Conservation (phyloP, 2,113 vertebrate species). For the Sander lucioperca region DNA sequence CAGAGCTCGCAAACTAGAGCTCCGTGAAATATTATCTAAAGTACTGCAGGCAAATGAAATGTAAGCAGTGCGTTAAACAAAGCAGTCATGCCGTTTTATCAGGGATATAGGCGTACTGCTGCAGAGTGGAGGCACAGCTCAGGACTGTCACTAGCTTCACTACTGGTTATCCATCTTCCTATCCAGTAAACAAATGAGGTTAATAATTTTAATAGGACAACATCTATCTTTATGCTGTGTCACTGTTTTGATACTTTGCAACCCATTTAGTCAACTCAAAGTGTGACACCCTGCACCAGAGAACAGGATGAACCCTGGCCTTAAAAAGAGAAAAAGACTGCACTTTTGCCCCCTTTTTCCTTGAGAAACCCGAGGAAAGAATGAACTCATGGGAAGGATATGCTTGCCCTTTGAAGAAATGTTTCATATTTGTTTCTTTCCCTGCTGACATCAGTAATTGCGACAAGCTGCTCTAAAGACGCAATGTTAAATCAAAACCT, state of each 20-base stretch:
- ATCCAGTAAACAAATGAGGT: neutral
- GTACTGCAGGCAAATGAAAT: conserved; percentile 65
- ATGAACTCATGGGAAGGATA: conserved; percentile 82
- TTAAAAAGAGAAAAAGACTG: conserved; percentile 46
- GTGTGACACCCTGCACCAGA: conserved; percentile 12
- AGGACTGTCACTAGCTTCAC: conserved; percentile 34
- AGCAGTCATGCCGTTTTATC: conserved; percentile 51
- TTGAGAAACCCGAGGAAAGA: conserved; percentile 71
- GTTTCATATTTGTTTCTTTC: conserved; percentile 82
- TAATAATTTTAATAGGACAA: conserved; percentile 1
- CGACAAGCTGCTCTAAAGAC: conserved; percentile 80
- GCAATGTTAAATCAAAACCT: conserved; percentile 81
- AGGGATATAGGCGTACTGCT: conserved; percentile 30
- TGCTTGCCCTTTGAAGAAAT: conserved; percentile 78
- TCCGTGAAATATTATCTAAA: conserved; percentile 69
- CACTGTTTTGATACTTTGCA: conserved; percentile 28
- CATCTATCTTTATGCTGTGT: conserved; percentile 4
- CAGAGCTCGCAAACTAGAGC: conserved; percentile 64
- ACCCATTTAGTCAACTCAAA: conserved; percentile 10
- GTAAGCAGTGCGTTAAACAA: conserved; percentile 66
- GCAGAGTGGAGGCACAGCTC: conserved; percentile 22
- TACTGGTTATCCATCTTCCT: conserved; percentile 32
- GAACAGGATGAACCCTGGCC: conserved; percentile 34
- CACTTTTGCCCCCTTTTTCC: conserved; percentile 71
- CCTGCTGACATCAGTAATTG: conserved; percentile 84